These are phyloP conservation scores for Rhaphigaster nebulosa DNA, from an alignment of 2,888 invertebrate genomes.

Conservation along the genomic window DNA sequence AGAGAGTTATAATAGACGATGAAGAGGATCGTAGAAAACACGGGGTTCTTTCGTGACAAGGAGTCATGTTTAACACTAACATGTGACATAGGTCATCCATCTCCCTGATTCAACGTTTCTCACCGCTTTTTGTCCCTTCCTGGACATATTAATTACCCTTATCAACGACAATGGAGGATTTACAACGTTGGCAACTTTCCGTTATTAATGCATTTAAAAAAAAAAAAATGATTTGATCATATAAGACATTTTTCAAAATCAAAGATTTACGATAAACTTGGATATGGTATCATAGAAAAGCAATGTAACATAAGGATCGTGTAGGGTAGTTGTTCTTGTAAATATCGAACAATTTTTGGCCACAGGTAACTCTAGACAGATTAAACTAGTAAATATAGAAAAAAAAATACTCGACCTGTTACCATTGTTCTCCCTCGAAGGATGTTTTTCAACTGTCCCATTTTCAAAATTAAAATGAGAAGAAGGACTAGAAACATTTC, in stretches of 20 bases:
- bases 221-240: no score
- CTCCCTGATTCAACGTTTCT: slow-evolving; percentile 5
- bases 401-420: no score
- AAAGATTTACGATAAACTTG: no score
- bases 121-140: not conserved
- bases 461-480: not conserved
- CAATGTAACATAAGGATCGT: no score
- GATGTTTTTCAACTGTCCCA: not conserved
- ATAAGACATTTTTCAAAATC: no score
- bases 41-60: not conserved
- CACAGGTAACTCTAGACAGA: no score
- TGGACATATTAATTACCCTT: not conserved
- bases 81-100: not conserved
- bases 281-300: no score
- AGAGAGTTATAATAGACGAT: not conserved
- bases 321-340: no score
- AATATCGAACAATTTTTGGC: no score
- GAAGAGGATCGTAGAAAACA: not conserved
- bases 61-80: not conserved
- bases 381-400: no score
- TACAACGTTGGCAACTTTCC: not conserved
- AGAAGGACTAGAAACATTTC: not conserved
- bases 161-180: not conserved
- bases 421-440: not conserved
- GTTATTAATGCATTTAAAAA: not conserved